Evolutionary conservation across 2,797 vertebrate genomes (phyloP), one percentile per base, ranked within the genome.

Genomic region (Pagetopsis macropterus): DNA sequence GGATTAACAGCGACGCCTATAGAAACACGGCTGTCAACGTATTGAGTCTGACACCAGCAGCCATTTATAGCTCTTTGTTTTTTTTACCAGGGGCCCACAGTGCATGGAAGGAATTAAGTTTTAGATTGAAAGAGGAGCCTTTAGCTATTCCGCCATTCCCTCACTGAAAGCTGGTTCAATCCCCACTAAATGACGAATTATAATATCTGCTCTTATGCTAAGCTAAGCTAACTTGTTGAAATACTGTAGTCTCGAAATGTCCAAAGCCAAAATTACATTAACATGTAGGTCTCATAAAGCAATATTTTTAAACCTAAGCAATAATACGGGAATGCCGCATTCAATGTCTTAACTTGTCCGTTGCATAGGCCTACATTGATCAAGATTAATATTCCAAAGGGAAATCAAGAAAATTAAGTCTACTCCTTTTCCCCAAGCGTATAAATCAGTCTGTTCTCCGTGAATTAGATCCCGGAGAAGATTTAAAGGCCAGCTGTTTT

Each of bases 1-100:
- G 81, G 76, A 90, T 91, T 91, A 89, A 9, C 59, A 27, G 37
- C 60, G 52, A 65, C 23, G 61, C 62, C 72, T 72, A 88, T 59
- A 81, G 70, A 69, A 86, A 89, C 76, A 84, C 86, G 91, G 89
- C 92, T 91, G 91, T 91, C 81, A 88, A 75, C 57, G 58, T 75
- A 83, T 65, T 71, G 79, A 76, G 71, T 44, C 52, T 85, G 84
- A 84, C 88, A 85, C 64, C 16, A 19, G 27, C 1, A 9, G 81
- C 78, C 58, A 51, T 87, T 91, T 86, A 71, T 51, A 27, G 70
- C 74, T 56, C 55, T 27, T 44, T 45, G 61, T 56, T 87, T 76
- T 76, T 52, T 77, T 80, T 61, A n/a, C 56, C 27, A n/a, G 13
- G 66, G 68, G 3, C 21, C 52, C 21, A 23, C 15, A 41, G 51